A percentile compares a stretch with the other conserved stretches of the same genome.
phyloP scores from a whole-genome alignment of 2,113 vertebrate genomes.

The Apaloderma vittatum region DNA sequence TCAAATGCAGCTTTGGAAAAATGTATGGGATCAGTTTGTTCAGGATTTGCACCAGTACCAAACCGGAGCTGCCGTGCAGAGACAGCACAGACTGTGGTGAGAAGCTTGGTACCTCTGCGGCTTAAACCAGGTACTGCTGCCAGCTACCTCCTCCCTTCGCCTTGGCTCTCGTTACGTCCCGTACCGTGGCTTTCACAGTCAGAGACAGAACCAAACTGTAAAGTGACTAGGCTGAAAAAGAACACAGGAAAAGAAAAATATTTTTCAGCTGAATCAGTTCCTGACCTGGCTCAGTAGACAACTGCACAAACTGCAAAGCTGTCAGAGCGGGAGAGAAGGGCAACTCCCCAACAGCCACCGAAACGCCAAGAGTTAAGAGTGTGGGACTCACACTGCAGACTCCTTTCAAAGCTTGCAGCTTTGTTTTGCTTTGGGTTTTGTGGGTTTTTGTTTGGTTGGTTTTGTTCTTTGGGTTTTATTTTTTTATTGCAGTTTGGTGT shows the following conservation, averaged over 20 bases:
- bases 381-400: background rate
- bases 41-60: background rate
- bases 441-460: background rate
- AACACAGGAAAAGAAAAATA: slow-evolving; percentile 12
- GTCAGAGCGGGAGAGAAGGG: background rate
- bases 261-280: slow-evolving; percentile 14
- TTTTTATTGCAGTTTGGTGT: background rate
- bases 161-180: background rate
- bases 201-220: background rate
- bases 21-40: background rate
- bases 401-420: background rate
- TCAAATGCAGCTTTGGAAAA: background rate
- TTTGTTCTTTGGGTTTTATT: background rate
- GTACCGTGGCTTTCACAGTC: background rate
- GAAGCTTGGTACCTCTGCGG: background rate
- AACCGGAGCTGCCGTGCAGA: background rate
- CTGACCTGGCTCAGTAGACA: background rate
- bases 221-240: background rate
- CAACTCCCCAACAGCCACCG: background rate
- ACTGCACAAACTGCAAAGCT: background rate
- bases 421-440: background rate
- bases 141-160: background rate
- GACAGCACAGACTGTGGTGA: background rate
- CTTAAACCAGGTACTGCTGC: background rate
- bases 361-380: background rate